Evolutionary conservation across 2,113 vertebrate species (phyloP).

Genomic region (Struthidea cinerea): DNA sequence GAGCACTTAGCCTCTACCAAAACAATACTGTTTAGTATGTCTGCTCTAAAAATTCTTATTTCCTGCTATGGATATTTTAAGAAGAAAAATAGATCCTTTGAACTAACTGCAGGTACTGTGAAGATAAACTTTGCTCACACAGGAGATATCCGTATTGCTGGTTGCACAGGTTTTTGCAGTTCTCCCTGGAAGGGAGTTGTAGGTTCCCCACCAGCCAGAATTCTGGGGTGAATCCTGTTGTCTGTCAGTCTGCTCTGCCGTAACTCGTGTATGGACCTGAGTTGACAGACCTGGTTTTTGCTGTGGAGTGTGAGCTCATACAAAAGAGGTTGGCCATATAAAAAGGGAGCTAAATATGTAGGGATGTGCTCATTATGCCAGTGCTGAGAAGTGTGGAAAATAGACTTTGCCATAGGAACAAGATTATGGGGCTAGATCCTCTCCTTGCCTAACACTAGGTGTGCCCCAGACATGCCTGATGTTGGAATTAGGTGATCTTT

Average conservation of each 20-base stretch:
- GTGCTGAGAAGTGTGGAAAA: neutral
- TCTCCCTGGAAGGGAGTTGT: neutral
- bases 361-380: neutral
- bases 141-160: neutral
- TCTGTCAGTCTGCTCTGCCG: neutral
- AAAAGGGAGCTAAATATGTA: neutral
- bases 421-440: neutral
- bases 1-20: neutral
- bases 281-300: neutral
- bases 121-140: neutral
- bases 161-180: neutral
- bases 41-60: neutral
- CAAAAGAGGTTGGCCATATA: rapidly evolving
- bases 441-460: neutral
- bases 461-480: neutral
- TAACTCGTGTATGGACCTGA: neutral
- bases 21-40: neutral
- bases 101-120: neutral
- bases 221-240: neutral
- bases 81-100: neutral
- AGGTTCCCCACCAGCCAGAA: neutral
- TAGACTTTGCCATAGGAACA: neutral
- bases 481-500: neutral
- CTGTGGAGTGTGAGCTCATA: neutral
- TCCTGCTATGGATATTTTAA: neutral